These are phyloP conservation scores for Hemibagrus wyckioides DNA, from an alignment of 2,113 vertebrate genomes.

Conservation along the genomic window DNA sequence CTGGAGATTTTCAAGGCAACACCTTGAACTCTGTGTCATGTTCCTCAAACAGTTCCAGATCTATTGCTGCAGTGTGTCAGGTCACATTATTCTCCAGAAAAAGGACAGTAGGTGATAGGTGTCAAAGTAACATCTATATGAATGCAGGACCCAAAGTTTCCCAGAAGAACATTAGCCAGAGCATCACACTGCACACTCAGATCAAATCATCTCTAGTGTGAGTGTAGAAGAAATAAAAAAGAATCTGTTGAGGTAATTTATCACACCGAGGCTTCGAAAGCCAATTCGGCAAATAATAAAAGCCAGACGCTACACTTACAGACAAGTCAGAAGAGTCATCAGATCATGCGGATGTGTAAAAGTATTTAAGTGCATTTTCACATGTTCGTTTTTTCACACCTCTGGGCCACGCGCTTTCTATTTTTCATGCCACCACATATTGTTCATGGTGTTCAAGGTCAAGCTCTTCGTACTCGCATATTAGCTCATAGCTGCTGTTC, in stretches of 20 bases:
- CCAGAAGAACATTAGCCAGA: too few species aligned
- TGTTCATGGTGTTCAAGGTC: background rate
- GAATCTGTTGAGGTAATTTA: background rate
- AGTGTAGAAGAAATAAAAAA: background rate
- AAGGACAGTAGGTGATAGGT: too few species aligned
- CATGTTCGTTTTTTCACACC: background rate
- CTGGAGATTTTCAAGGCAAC: too few species aligned
- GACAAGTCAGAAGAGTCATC: background rate
- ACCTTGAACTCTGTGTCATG: too few species aligned
- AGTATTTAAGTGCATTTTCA: background rate
- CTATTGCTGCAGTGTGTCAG: too few species aligned
- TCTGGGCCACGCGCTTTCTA: background rate
- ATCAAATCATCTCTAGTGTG: background rate
- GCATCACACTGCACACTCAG: background rate
- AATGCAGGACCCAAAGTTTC: too few species aligned
- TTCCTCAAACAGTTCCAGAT: too few species aligned
- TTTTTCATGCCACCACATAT: background rate
- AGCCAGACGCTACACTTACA: background rate
- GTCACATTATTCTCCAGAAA: too few species aligned
- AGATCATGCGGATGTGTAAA: background rate
- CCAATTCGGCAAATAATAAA: background rate
- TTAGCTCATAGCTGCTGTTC: background rate
- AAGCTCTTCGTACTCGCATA: background rate
- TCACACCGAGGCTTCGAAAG: background rate
- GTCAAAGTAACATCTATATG: too few species aligned